Conservation (phyloP, 2,888 invertebrate genomes). For the Apoda limacodes region DNA sequence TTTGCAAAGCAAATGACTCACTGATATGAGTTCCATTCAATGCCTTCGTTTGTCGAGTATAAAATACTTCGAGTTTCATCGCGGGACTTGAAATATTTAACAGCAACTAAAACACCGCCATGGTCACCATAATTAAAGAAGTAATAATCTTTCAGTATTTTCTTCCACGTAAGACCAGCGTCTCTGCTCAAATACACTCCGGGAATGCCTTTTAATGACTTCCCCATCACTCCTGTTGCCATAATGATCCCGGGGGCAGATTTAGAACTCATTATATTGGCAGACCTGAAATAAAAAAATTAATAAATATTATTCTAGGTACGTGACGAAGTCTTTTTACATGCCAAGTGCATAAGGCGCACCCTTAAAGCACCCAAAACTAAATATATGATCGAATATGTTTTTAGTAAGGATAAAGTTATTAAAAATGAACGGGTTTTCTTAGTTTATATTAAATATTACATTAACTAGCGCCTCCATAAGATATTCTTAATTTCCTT, state of each 20-base stretch:
- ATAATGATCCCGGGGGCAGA: constrained; percentile 91
- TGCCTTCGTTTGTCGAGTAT: constrained; percentile 90
- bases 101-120: constrained; percentile 88
- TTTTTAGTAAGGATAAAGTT: too few relatives aligned
- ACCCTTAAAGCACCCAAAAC: too few relatives aligned
- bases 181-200: constrained; percentile 85
- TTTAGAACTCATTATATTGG: constrained; percentile 86
- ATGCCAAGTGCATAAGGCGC: too few relatives aligned
- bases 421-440: too few relatives aligned
- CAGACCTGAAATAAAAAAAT: too few relatives aligned
- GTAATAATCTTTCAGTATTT: constrained; percentile 83
- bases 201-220: constrained; percentile 82
- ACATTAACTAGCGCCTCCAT: too few relatives aligned
- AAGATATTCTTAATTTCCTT: too few relatives aligned
- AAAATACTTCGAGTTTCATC: constrained; percentile 83
- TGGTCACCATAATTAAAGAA: constrained; percentile 93
- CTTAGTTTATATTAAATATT: too few relatives aligned
- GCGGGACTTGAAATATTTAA: constrained; percentile 80
- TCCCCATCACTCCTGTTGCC: constrained; percentile 86
- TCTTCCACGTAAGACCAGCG: constrained; percentile 86
- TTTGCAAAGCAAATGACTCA: constrained; percentile 30
- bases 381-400: too few relatives aligned
- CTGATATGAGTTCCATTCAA: constrained; percentile 79
- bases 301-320: too few relatives aligned
- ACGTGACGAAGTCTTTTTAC: too few relatives aligned